These are phyloP conservation scores for Leontopithecus rosalia DNA, from an alignment of 2,797 vertebrate genomes.

Conservation along the genomic window DNA sequence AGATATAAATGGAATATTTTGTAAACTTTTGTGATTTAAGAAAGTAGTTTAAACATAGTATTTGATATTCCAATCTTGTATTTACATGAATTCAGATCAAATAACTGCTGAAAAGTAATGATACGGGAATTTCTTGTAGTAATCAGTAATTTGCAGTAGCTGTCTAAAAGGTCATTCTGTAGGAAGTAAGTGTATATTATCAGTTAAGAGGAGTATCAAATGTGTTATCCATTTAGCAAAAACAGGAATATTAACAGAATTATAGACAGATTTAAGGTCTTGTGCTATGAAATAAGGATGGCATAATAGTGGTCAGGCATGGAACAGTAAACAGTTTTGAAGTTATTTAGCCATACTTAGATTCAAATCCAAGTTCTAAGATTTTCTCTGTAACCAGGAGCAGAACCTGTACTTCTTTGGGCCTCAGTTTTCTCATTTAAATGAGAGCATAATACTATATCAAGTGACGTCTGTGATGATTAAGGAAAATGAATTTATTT, in stretches of 20 bases:
- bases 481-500: background rate
- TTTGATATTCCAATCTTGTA: background rate
- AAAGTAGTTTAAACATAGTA: background rate
- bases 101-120: background rate
- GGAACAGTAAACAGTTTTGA: background rate
- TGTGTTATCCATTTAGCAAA: background rate
- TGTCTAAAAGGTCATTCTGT: background rate
- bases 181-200: background rate
- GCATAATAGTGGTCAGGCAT: background rate
- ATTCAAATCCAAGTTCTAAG: background rate
- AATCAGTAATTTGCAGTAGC: background rate
- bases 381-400: background rate
- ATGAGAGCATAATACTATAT: background rate
- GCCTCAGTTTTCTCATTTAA: conserved; percentile 38
- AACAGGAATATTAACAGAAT: background rate
- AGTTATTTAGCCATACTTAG: background rate
- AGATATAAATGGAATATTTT: background rate
- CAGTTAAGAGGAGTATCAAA: background rate
- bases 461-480: background rate
- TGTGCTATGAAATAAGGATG: background rate
- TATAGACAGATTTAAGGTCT: background rate
- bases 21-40: background rate
- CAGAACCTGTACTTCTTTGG: background rate
- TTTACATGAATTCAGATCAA: background rate
- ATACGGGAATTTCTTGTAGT: background rate